These are phyloP conservation scores for Sarcophilus harrisii DNA, from an alignment of 2,797 vertebrate genomes.

Conservation along the genomic window DNA sequence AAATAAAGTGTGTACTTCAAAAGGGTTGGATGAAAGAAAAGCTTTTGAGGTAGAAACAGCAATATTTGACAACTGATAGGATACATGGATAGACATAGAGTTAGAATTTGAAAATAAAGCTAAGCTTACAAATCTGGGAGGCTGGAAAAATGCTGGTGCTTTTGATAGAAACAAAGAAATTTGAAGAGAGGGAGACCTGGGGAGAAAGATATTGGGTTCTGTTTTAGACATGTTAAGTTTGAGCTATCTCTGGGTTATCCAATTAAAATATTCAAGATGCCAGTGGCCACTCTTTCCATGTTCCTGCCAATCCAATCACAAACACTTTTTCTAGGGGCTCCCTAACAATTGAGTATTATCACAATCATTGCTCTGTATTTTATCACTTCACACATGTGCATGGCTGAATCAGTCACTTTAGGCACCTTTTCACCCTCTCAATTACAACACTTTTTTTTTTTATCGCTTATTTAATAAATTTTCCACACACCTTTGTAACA, in stretches of 20 bases:
- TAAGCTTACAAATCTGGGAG: neutral
- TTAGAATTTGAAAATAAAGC: neutral
- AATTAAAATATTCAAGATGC: neutral
- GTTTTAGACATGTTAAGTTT: neutral
- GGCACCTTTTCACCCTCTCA: neutral
- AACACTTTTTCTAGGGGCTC: neutral
- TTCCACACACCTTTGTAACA: neutral
- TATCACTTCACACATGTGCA: neutral
- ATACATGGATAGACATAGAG: neutral
- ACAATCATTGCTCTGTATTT: neutral
- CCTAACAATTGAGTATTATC: neutral
- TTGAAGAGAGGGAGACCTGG: neutral
- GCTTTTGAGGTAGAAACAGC: neutral
- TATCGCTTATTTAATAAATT: neutral
- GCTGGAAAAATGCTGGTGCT: neutral
- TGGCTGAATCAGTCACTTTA: neutral
- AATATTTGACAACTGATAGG: neutral
- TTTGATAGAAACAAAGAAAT: neutral
- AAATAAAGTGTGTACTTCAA: neutral
- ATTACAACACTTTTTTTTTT: neutral
- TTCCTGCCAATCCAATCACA: neutral
- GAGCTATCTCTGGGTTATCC: neutral
- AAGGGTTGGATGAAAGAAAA: neutral
- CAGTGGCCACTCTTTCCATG: neutral
- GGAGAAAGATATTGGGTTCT: neutral